Evolutionary conservation across 2,888 invertebrate genomes (phyloP), one percentile per base, ranked within the genome.

Genomic region (Drosophila niveifrons): DNA sequence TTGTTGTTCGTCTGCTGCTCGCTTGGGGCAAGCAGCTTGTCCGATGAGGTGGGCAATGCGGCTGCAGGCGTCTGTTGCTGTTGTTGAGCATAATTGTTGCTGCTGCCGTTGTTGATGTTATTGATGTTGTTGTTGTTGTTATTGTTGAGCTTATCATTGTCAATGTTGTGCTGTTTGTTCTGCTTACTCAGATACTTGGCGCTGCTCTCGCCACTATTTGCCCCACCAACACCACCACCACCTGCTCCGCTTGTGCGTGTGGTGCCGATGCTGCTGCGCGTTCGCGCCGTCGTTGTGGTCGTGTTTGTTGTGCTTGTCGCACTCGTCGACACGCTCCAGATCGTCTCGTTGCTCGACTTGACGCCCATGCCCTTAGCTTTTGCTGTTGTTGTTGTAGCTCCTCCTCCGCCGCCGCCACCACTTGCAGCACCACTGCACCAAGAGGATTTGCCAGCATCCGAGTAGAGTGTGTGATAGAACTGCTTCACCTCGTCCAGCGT

Each of bases 401-500:
- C 29, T 11, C 36, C 46, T 2, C n/a, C n/a, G 46, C 29, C 7
- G 10, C 17, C 28, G 17, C 48, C 8, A 18, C 18, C 51, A 3
- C 55, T 51, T 3, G 7, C 52, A 2, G 44, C 44, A 11, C 50
- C 44, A 8, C 70, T 43, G 29, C 46, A 8, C 78, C 75, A 78
- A 0, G 74, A 62, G 0, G 78, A 41, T 13, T 80, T 82, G 46
- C 83, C 82, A 2, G 85, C 88, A 44, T 91, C 91, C 36, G 96
- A 96, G 91, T 97, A 97, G 46, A 97, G 93, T 7, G 96, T 96
- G 78, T 97, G 96, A 85, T 97, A 94, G 91, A 96, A 97, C 88
- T 96, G 96, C 74, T 96, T 94, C 90, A 97, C 96, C 93, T 97
- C 97, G 81, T 96, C 95, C 64, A 97, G 92, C 9, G 97, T 97